A percentile compares a stretch with the other conserved stretches of the same genome.
phyloP scores from a whole-genome alignment of 2,113 vertebrate species.

The Mastomys natalensis region DNA sequence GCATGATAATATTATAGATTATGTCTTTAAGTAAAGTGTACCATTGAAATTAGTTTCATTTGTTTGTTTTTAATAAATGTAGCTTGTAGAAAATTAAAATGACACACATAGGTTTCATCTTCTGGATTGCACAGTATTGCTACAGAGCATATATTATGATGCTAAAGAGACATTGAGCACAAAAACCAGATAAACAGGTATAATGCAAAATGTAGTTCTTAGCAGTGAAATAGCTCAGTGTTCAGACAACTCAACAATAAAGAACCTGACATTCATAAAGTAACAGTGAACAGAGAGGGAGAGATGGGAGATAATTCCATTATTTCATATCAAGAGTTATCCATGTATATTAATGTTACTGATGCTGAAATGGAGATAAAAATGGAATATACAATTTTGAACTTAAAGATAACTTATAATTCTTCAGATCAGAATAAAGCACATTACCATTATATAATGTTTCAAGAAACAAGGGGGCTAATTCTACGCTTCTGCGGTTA shows the following conservation, averaged over 20 bases:
- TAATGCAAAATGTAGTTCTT: background rate
- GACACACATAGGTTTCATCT: background rate
- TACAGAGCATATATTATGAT: background rate
- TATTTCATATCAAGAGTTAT: background rate
- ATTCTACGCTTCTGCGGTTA: background rate
- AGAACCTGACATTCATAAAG: background rate
- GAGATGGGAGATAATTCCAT: background rate
- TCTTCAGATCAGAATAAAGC: background rate
- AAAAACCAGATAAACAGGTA: background rate
- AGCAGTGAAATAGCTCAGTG: background rate
- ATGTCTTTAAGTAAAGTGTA: background rate
- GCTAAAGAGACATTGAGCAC: background rate
- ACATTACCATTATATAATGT: background rate
- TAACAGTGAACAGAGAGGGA: background rate
- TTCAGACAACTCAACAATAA: background rate
- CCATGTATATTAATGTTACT: background rate
- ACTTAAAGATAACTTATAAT: background rate
- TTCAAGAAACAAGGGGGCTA: background rate
- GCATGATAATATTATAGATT: background rate
- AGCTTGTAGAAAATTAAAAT: conserved; percentile 6
- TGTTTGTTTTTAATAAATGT: background rate
- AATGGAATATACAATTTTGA: background rate
- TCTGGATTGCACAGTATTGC: background rate
- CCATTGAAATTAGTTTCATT: background rate
- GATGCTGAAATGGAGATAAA: background rate